These are phyloP conservation scores for Phoxinus dragarum DNA, from an alignment of 2,797 vertebrate species.

Conservation along the genomic window DNA sequence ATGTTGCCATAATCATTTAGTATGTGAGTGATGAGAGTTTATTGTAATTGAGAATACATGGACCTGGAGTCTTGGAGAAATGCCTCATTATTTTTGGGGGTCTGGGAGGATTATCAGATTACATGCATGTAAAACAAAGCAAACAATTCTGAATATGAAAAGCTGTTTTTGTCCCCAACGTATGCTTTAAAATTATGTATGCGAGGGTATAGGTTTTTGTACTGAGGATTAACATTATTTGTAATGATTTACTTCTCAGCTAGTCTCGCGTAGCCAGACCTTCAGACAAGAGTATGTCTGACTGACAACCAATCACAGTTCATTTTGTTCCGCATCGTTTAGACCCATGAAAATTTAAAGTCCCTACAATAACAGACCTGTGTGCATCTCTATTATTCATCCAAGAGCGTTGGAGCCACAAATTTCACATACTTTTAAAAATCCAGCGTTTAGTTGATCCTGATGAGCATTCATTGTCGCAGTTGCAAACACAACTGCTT, in stretches of 20 bases:
- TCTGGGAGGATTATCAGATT: slow-evolving; percentile 58
- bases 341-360: too few species aligned
- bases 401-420: too few species aligned
- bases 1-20: slow-evolving; percentile 34
- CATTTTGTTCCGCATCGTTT: too few species aligned
- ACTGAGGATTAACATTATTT: background rate
- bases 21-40: slow-evolving; percentile 37
- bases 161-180: slow-evolving; percentile 32
- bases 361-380: too few species aligned
- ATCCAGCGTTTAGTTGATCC: background rate
- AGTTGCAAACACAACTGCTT: too few species aligned
- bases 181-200: slow-evolving; percentile 1
- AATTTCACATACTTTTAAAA: background rate
- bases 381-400: too few species aligned
- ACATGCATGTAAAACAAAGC: slow-evolving; percentile 36
- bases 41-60: slow-evolving; percentile 46
- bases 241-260: background rate
- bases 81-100: slow-evolving; percentile 46
- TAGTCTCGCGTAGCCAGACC: too few species aligned
- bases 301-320: background rate
- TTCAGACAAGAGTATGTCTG: background rate
- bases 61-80: slow-evolving; percentile 46
- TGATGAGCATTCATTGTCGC: too few species aligned
- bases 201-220: background rate
- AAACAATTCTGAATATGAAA: slow-evolving; percentile 39